These are phyloP conservation scores for Trachythela sp. DNA, from an alignment of 64 coral and sea anemone species.

Conservation along the genomic window DNA sequence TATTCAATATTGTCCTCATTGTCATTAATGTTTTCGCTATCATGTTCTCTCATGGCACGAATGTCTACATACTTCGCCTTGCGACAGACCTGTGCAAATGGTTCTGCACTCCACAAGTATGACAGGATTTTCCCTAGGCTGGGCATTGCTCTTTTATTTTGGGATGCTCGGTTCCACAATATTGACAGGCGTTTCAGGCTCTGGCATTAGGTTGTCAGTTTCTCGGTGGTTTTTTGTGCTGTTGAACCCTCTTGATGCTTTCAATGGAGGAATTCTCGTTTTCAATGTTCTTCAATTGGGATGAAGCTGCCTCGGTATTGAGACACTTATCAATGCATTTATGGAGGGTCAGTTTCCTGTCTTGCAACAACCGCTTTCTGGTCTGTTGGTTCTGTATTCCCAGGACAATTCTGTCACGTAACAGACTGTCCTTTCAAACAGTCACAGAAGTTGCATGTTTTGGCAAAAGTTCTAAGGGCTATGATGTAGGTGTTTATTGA, in stretches of 20 bases:
- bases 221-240: not conserved
- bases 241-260: not conserved
- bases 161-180: not conserved
- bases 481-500: not conserved
- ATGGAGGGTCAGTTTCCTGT: conserved; percentile 29
- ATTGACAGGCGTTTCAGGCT: not conserved
- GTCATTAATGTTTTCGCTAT: not conserved
- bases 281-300: not conserved
- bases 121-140: not conserved
- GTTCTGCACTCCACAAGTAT: not conserved
- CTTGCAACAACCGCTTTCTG: conserved; percentile 16
- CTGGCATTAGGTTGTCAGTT: not conserved
- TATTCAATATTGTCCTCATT: not conserved
- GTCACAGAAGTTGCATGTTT: conserved; percentile 31
- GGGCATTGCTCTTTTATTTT: conserved; percentile 9
- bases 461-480: conserved; percentile 19
- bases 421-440: conserved; percentile 9
- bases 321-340: not conserved
- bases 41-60: not conserved
- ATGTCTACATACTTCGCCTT: not conserved
- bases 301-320: no score
- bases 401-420: conserved; percentile 34
- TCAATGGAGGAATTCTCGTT: not conserved
- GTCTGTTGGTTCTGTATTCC: conserved; percentile 1
- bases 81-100: not conserved